These are phyloP conservation scores for Pseudopleuronectes americanus DNA, from an alignment of 2,797 vertebrate species.

Conservation along the genomic window DNA sequence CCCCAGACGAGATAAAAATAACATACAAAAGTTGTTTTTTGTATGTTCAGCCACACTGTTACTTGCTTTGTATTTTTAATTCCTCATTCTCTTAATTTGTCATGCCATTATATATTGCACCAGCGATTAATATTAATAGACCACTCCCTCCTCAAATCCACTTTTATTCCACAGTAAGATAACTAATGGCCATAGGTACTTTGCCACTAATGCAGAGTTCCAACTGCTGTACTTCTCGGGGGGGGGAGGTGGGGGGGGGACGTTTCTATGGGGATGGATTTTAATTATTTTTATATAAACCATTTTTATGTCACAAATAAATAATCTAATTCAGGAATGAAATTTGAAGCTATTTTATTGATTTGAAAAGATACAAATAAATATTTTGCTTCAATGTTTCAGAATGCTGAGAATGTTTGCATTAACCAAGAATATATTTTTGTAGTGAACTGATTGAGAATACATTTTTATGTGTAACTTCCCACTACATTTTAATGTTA, in stretches of 20 bases:
- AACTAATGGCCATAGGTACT: slow-evolving; percentile 86
- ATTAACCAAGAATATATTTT: slow-evolving; percentile 87
- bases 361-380: slow-evolving; percentile 76
- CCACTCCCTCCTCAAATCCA: slow-evolving; percentile 76
- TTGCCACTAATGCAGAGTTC: slow-evolving; percentile 76
- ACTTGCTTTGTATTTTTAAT: neutral
- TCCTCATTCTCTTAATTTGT: neutral
- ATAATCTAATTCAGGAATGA: slow-evolving; percentile 85
- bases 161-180: slow-evolving; percentile 13
- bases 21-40: slow-evolving; percentile 1
- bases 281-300: slow-evolving; percentile 74
- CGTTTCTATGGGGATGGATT: slow-evolving; percentile 81
- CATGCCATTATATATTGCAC: slow-evolving; percentile 50
- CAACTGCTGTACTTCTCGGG: slow-evolving; percentile 63
- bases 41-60: slow-evolving; percentile 25
- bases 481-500: slow-evolving; percentile 82
- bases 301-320: slow-evolving; percentile 75
- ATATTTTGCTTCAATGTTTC: slow-evolving; percentile 86
- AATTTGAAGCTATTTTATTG: slow-evolving; percentile 87
- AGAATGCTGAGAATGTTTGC: slow-evolving; percentile 82
- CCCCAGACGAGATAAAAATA: neutral
- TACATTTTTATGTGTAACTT: slow-evolving; percentile 78
- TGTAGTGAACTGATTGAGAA: slow-evolving; percentile 85
- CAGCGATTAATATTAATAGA: slow-evolving; percentile 78
- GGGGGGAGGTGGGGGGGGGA: slow-evolving; percentile 68